Base-by-base conservation (phyloP, 2,113 vertebrate species). In the Scopus umbretta region DNA sequence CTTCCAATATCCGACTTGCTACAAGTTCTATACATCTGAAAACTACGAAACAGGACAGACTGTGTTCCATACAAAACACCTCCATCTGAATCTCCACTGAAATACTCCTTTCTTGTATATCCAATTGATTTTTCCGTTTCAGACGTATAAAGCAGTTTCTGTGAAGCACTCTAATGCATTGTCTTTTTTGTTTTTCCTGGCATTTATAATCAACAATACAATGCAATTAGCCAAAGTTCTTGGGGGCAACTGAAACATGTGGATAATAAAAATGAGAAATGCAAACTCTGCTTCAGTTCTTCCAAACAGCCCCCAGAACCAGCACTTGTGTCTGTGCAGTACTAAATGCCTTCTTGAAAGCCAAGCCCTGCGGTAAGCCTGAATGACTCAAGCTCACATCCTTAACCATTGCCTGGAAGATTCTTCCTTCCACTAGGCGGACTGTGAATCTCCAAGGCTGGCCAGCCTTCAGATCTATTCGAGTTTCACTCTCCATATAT, bases 201-300 rank as follows among this genome's bases (percentile, higher is more conserved):
- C 71, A 86, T 95, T 80, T 86, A 76, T 36, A 71, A 65, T 82
- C 73, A 75, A 91, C 56, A 90, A 87, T 80, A 75, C 66, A 65
- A 15, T 17, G 36, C 5, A 13, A 96, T 91, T 82, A 90, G 70
- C 93, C 73, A 65, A 36, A 96, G 62, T 82, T 92, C 87, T 94
- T 73, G 66, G 58, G 73, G 43, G 62, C 81, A 97, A 62, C 71
- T 50, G 59, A 94, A 89, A 85, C 27, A n/a, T n/a, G 14, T 47
- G 58, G 62, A 45, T 90, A 91, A 96, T 91, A 90, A 80, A 92
- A 94, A 22, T 82, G 47, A 89, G 73, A 63, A 94, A 87, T 21
- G 25, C 56, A 52, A 94, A 87, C 47, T 63, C 45, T 53, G 3
- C 38, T 78, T 63, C 7, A 19, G 29, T 30, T 83, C 63, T 84